These are phyloP conservation scores for Vidua macroura DNA, from an alignment of 2,113 vertebrate species.

Conservation along the genomic window DNA sequence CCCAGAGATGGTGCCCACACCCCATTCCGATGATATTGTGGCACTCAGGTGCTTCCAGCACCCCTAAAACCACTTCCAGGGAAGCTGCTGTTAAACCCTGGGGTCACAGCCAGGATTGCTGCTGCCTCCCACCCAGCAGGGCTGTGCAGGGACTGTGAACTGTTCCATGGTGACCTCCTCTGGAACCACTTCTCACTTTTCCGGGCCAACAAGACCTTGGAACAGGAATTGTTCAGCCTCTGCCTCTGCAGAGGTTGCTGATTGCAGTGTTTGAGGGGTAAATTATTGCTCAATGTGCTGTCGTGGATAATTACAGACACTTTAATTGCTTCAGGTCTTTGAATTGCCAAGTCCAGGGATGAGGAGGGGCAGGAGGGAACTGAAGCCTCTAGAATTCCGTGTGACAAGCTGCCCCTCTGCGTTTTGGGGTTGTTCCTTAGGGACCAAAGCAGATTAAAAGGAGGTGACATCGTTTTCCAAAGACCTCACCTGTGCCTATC, in stretches of 20 bases:
- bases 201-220: background rate
- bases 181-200: background rate
- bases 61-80: background rate
- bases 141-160: rapidly evolving
- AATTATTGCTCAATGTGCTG: background rate
- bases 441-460: background rate
- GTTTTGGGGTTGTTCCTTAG: background rate
- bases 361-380: background rate
- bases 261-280: background rate
- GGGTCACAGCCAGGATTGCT: background rate
- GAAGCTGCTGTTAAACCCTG: background rate
- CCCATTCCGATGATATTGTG: slow-evolving; percentile 7
- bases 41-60: slow-evolving; percentile 1
- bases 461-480: background rate
- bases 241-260: background rate
- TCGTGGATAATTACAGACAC: background rate
- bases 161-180: background rate
- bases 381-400: background rate
- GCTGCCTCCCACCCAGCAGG: background rate
- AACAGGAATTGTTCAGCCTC: background rate
- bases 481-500: no score
- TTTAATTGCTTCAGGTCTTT: slow-evolving; percentile 26
- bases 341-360: background rate
- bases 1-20: slow-evolving; percentile 26
- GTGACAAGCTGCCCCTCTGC: background rate